Conservation (phyloP, 2,797 vertebrate species). For the Argya squamiceps region DNA sequence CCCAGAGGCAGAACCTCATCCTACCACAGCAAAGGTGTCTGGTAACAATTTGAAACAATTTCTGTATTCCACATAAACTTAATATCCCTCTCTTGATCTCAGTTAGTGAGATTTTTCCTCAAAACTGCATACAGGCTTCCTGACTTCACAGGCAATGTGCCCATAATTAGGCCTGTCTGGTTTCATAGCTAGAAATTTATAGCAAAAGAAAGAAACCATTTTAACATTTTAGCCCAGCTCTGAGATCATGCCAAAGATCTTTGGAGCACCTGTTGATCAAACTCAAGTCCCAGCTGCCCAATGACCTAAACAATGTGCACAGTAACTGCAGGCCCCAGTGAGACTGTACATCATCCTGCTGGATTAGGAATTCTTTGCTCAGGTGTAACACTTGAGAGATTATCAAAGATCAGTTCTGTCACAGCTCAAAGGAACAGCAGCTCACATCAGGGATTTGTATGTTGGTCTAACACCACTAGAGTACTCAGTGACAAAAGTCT, state of each 20-base stretch:
- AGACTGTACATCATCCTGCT: background rate
- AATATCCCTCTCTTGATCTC: background rate
- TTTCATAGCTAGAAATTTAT: background rate
- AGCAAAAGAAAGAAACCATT: background rate
- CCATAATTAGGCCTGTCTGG: background rate
- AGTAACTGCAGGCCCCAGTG: background rate
- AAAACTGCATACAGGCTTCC: background rate
- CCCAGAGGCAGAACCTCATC: background rate
- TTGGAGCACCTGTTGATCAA: background rate
- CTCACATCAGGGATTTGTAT: background rate
- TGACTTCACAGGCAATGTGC: background rate
- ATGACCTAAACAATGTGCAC: background rate
- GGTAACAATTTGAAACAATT: background rate
- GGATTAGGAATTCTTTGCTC: background rate
- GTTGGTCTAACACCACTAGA: background rate
- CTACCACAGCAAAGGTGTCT: fast-evolving
- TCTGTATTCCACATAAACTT: background rate
- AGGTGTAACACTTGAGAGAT: background rate
- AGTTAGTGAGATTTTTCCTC: background rate
- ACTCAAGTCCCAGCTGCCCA: background rate
- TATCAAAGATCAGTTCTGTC: background rate
- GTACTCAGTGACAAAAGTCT: background rate
- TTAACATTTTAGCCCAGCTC: background rate
- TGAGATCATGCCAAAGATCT: background rate
- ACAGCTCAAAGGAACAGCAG: background rate